Evolutionary conservation across 2,797 vertebrate species (phyloP).

Genomic region (Pseudochromis fuscus): DNA sequence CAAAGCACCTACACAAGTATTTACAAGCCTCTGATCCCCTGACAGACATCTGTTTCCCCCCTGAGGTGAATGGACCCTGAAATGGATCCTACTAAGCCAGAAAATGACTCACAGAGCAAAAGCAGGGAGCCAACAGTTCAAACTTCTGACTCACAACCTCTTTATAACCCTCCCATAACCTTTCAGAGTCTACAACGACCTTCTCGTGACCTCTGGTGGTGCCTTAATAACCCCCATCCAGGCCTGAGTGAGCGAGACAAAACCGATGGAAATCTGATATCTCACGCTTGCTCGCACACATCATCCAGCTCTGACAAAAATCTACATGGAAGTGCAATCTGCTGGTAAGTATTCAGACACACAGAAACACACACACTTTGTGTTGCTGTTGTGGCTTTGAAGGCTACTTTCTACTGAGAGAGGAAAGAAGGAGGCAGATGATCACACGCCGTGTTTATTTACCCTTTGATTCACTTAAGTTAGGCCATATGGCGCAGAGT

Average conservation of each 20-base stretch:
- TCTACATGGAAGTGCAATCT: slow-evolving; percentile 22
- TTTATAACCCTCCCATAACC: slow-evolving; percentile 67
- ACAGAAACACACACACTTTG: slow-evolving; percentile 9
- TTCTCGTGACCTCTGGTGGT: slow-evolving; percentile 61
- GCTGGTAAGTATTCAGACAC: slow-evolving; percentile 15
- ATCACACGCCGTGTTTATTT: slow-evolving; percentile 50
- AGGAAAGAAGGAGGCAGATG: slow-evolving; percentile 8
- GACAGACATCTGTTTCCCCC: slow-evolving; percentile 75
- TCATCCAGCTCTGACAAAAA: slow-evolving; percentile 37
- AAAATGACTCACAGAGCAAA: slow-evolving; percentile 74
- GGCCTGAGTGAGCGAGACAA: slow-evolving; percentile 62
- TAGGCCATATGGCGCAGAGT: slow-evolving; percentile 56
- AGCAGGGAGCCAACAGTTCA: slow-evolving; percentile 63
- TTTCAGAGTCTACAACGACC: slow-evolving; percentile 59
- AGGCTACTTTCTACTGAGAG: slow-evolving; percentile 19
- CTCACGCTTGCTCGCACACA: slow-evolving; percentile 40
- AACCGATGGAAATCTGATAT: slow-evolving; percentile 71
- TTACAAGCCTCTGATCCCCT: slow-evolving; percentile 55
- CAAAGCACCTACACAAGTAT: slow-evolving; percentile 55
- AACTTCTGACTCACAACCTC: slow-evolving; percentile 68
- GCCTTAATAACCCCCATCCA: slow-evolving; percentile 66
- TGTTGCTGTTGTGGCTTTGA: slow-evolving; percentile 6
- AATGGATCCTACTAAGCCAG: slow-evolving; percentile 76
- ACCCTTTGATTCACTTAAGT: slow-evolving; percentile 60
- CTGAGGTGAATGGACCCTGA: slow-evolving; percentile 73